These are phyloP conservation scores for Coracias cyanogaster DNA, from an alignment of 2,797 vertebrate genomes.

Conservation along the genomic window DNA sequence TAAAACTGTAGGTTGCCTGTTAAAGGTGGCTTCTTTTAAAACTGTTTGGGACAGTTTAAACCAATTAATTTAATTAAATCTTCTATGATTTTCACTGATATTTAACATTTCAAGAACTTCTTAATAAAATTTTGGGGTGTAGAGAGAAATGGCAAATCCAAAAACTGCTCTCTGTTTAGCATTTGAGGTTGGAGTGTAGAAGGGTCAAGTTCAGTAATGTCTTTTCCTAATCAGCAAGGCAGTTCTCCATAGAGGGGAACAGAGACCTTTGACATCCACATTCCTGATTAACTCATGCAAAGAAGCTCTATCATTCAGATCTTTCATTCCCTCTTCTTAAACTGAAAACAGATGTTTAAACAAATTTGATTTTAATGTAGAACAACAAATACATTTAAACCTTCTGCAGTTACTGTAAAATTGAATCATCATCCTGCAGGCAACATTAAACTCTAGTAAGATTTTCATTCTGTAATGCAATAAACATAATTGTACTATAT, in stretches of 20 bases:
- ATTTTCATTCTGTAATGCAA: conserved; percentile 22
- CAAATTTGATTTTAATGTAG: neutral
- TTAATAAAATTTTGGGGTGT: neutral
- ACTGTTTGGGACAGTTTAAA: neutral
- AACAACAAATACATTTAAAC: conserved; percentile 6
- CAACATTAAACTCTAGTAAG: conserved; percentile 15
- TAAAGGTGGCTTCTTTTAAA: neutral
- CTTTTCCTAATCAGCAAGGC: neutral
- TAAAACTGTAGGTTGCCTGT: neutral
- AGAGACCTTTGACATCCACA: neutral
- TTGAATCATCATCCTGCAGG: neutral
- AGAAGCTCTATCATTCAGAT: neutral
- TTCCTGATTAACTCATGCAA: neutral
- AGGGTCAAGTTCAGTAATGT: neutral
- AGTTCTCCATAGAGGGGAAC: neutral
- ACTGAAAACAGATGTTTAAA: conserved; percentile 25
- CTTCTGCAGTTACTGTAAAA: neutral
- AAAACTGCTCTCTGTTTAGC: neutral
- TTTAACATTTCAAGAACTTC: neutral
- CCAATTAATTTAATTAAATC: neutral
- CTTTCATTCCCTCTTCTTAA: neutral
- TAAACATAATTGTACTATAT: conserved; percentile 36
- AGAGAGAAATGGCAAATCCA: neutral
- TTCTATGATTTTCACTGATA: neutral
- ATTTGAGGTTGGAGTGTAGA: neutral